Percentiles rank a stretch among this genome's conserved stretches.
Conservation (phyloP, 2,113 vertebrate genomes). For the Camelus dromedarius region DNA sequence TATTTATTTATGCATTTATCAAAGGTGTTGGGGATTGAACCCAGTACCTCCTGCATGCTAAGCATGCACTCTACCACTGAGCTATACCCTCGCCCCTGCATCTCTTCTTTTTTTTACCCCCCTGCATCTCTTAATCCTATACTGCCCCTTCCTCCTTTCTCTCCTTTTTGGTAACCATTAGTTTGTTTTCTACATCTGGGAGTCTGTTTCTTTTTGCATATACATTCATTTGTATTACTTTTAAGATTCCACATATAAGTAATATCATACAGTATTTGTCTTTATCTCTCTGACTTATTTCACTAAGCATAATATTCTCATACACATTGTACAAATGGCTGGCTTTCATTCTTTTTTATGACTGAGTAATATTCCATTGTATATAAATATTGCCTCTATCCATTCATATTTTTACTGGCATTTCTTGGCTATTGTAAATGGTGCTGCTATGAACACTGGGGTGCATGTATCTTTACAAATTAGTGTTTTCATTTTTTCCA, state of each 20-base stretch:
- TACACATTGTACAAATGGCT: not conserved
- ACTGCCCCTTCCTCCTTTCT: not conserved
- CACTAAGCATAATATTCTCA: not conserved
- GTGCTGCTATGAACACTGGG: not conserved
- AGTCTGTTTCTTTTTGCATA: not conserved
- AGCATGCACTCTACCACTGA: too few species aligned
- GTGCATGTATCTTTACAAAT: not conserved
- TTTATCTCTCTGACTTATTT: not conserved
- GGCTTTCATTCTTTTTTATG: not conserved
- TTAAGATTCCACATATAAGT: not conserved
- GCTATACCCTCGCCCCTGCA: too few species aligned
- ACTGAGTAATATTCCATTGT: not conserved
- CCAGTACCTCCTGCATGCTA: too few species aligned
- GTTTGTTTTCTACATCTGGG: not conserved
- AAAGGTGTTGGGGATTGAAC: too few species aligned
- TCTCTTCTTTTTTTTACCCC: too few species aligned
- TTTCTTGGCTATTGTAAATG: not conserved
- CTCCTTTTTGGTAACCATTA: not conserved
- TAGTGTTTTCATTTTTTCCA: not conserved
- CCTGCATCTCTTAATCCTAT: not conserved
- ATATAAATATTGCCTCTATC: not conserved
- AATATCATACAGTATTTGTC: not conserved
- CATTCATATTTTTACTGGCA: too few species aligned
- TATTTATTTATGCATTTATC: too few species aligned
- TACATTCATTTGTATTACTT: not conserved